Evolutionary conservation across 2,888 invertebrate species (phyloP), one percentile per base, ranked within the genome.

Genomic region (Acanthosepion pharaonis): DNA sequence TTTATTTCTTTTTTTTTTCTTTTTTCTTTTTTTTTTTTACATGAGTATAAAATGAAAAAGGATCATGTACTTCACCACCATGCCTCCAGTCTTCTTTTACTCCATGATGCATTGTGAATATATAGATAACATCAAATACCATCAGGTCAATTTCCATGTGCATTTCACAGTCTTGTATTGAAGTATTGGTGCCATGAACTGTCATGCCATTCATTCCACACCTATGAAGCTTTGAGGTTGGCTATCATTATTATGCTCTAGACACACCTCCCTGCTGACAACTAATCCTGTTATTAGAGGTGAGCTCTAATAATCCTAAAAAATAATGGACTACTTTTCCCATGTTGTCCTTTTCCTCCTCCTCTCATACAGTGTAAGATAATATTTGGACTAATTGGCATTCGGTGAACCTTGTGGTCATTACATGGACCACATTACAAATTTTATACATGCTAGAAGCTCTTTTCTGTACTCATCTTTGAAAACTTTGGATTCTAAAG

Each of bases 141-240:
- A n/a, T 78, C n/a, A n/a, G n/a, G n/a, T 78, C n/a, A n/a, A n/a
- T n/a, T n/a, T 78, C 33, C 78, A 78, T n/a, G 59, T 59, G 59
- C 59, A 59, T 59, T 59, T 59, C 23, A 23, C 59, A 59, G 59
- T 78, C 78, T 78, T 78, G n/a, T n/a, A 78, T 78, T 78, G 78
- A 78, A 78, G 78, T 78, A 78, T 78, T 78, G n/a, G 78, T 18
- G 33, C 78, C n/a, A 78, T 78, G 78, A 78, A 78, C n/a, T 78
- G 78, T 78, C 78, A 78, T n/a, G 78, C 78, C 78, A 78, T 78
- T 78, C 78, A 78, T 78, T 78, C 78, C 78, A 78, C 78, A 78
- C 78, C 78, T 78, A 78, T 78, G 78, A 78, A 78, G 78, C 78
- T 78, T 78, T 78, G 78, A 78, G 78, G 78, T 78, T 78, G 78